Base-by-base conservation (phyloP, 2,888 invertebrate species). In the Microctonus aethiopoides region DNA sequence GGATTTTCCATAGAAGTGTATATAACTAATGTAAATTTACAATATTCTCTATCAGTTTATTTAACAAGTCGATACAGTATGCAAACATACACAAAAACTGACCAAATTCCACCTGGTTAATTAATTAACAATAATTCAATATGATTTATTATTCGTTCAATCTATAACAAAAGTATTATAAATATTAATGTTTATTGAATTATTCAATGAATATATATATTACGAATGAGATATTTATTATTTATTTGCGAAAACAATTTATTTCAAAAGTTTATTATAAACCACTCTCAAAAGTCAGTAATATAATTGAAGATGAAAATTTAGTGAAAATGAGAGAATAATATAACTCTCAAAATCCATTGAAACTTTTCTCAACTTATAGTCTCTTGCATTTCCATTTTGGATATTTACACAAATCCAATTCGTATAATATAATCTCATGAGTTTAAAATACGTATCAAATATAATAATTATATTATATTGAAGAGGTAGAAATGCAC, bases 391-490 rank as follows among this genome's bases (percentile, higher is more conserved):
- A 41, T 63, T 54, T 51, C 54, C 51, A 34, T 52, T 29, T 29
- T 34, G 54, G 46, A 46, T 62, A 41, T 64, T 68, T 64, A 64
- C 54, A 69, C 39, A 56, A 68, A 76, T 73, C 63, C 70, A 52
- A 68, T 76, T 70, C 64, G 66, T 68, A 60, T 34, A 73, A 72
- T 76, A 54, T 59, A 73, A 72, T 76, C 57, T 59, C 57, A 6
- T 2, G n/a, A 46, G 66, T 65, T 62, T 60, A 74, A 72, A 72
- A 73, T 73, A 46, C 10, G 10, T 46, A 46, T 20, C 7, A 20
- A 46, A 20, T 20, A 16, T 3, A 16, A n/a, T 39, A n/a, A 70
- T 75, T 75, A 72, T 69, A 71, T 72, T 69, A 70, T 26, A 13
- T 64, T 64, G 67, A 68, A 26, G 60, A 7, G 59, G 71, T 46